Conservation (phyloP, 2,888 invertebrate genomes). For the Acanthacorydalis orientalis region DNA sequence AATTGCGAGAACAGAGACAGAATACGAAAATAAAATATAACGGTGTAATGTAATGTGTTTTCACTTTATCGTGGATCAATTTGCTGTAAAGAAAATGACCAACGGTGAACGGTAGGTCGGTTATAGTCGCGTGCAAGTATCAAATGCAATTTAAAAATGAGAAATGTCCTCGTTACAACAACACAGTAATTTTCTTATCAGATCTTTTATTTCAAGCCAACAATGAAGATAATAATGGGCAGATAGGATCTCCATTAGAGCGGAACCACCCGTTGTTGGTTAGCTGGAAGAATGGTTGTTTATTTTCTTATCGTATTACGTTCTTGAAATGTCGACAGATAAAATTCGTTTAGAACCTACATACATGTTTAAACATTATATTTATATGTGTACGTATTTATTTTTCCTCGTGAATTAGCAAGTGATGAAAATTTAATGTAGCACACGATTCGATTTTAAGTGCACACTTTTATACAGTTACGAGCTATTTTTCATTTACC, state of each 20-base stretch:
- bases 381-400: too few relatives aligned
- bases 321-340: too few relatives aligned
- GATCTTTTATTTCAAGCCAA: conserved; percentile 4
- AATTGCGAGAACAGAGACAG: background rate
- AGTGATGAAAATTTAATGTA: too few relatives aligned
- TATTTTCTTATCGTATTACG: too few relatives aligned
- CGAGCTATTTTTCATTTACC: too few relatives aligned
- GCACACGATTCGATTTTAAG: too few relatives aligned
- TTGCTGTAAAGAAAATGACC: background rate
- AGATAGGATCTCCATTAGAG: conserved; percentile 2
- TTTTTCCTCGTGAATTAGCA: too few relatives aligned
- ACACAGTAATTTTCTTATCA: conserved; percentile 10
- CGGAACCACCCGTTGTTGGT: too few relatives aligned
- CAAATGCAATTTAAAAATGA: conserved; percentile 9
- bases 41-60: background rate
- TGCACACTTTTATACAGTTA: too few relatives aligned
- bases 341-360: too few relatives aligned
- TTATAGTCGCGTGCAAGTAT: conserved; percentile 5
- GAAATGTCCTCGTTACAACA: conserved; percentile 10
- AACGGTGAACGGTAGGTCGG: conserved; percentile 5
- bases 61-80: background rate
- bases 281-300: too few relatives aligned
- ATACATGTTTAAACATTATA: too few relatives aligned
- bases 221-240: conserved; percentile 1
- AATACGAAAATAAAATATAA: background rate